These are phyloP conservation scores for Entomobrya proxima DNA, from an alignment of 2,888 invertebrate species.

Conservation along the genomic window DNA sequence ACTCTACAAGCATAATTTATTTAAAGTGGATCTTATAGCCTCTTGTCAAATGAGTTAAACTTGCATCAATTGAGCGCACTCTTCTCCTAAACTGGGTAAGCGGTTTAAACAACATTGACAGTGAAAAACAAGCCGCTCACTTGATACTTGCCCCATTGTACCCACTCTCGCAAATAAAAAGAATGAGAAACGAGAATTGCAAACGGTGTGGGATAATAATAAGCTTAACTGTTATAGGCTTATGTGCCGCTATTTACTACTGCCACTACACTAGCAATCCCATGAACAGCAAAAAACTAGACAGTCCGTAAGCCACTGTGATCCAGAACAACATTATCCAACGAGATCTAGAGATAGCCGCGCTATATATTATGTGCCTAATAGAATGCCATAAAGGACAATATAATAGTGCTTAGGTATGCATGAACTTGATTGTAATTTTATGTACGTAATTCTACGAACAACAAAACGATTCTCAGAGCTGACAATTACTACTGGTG, in stretches of 20 bases:
- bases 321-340: not conserved
- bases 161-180: not conserved
- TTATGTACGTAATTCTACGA: not conserved
- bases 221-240: too few relatives aligned
- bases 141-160: not conserved
- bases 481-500: conserved; percentile 15
- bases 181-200: not conserved
- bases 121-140: not conserved
- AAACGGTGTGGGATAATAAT: not conserved
- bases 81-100: not conserved
- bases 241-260: not conserved
- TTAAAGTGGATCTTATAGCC: too few relatives aligned
- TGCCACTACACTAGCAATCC: not conserved
- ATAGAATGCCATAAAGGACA: not conserved
- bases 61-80: too few relatives aligned
- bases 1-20: too few relatives aligned
- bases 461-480: conserved; percentile 21
- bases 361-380: too few relatives aligned
- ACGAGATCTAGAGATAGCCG: too few relatives aligned
- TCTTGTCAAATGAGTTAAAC: too few relatives aligned
- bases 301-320: not conserved
- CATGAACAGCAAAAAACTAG: not conserved
- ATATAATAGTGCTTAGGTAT: not conserved
- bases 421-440: conserved; percentile 20
- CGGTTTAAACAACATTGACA: not conserved